A percentile compares a stretch with the other conserved stretches of the same genome.
Evolutionary conservation across 2,797 vertebrate species (phyloP).

Genomic region (Columba guinea): DNA sequence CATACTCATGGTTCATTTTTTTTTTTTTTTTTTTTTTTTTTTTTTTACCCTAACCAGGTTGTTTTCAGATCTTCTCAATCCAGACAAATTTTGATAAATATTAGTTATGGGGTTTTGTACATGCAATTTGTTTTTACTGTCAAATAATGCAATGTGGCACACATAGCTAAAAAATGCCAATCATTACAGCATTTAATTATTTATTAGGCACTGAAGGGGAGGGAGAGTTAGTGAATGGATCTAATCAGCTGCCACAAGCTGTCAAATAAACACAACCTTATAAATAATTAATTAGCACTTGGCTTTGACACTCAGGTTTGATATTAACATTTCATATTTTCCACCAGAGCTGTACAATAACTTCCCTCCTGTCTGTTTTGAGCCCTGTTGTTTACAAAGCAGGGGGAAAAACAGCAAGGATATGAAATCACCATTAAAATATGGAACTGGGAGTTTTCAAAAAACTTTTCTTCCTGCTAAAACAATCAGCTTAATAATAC

Average conservation of each 20-base stretch:
- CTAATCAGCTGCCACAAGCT: slow-evolving; percentile 80
- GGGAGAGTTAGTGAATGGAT: slow-evolving; percentile 70
- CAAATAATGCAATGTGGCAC: slow-evolving; percentile 35
- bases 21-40: not conserved
- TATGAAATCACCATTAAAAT: not conserved
- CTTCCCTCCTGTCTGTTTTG: slow-evolving; percentile 20
- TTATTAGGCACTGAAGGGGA: slow-evolving; percentile 75
- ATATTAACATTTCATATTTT: slow-evolving; percentile 75
- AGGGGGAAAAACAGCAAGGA: not conserved
- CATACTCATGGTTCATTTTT: not conserved
- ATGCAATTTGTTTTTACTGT: slow-evolving; percentile 33
- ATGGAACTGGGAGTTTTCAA: not conserved
- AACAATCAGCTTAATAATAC: not conserved
- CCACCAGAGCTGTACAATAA: slow-evolving; percentile 34
- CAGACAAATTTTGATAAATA: slow-evolving; percentile 47
- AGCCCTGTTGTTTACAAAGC: slow-evolving; percentile 42
- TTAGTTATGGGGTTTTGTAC: not conserved
- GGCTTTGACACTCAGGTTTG: slow-evolving; percentile 75
- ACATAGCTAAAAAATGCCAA: slow-evolving; percentile 73
- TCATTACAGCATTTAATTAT: slow-evolving; percentile 77
- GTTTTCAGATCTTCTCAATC: slow-evolving; percentile 36
- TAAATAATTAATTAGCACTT: slow-evolving; percentile 80
- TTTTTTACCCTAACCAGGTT: not conserved
- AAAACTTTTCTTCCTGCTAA: not conserved
- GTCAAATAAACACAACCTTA: slow-evolving; percentile 80